phyloP scores from a whole-genome alignment of 2,797 vertebrate species.

The Sebastiscus albofasciatus region DNA sequence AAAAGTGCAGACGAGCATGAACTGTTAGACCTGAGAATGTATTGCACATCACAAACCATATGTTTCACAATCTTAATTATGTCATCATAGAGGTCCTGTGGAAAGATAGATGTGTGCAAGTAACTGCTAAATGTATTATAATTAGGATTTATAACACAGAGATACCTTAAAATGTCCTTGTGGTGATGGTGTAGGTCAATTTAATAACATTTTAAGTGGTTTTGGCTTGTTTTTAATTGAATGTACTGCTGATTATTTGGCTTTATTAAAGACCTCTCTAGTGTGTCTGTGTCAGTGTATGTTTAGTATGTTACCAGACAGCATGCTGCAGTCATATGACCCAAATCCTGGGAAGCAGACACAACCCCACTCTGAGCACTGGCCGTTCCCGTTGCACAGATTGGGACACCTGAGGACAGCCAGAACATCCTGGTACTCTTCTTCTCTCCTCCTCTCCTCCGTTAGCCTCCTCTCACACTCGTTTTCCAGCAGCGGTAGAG shows the following conservation, averaged over 20 bases:
- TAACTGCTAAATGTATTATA: background rate
- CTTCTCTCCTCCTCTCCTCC: conserved; percentile 76
- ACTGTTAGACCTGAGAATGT: background rate
- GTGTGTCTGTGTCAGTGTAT: background rate
- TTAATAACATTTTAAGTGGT: background rate
- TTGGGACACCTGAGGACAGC: conserved; percentile 84
- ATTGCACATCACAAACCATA: background rate
- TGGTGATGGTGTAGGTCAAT: background rate
- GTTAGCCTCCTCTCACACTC: conserved; percentile 89
- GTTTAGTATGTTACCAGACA: conserved; percentile 80
- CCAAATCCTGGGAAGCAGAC: conserved; percentile 86
- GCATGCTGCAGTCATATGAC: conserved; percentile 86
- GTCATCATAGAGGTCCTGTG: background rate
- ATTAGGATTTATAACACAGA: background rate
- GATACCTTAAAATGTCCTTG: background rate
- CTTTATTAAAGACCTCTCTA: background rate
- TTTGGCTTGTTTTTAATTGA: background rate
- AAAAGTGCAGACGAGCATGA: background rate
- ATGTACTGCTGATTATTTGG: background rate
- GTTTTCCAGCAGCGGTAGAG: conserved; percentile 88
- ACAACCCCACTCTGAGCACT: conserved; percentile 89
- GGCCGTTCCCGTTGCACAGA: conserved; percentile 86
- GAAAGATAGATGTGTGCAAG: background rate
- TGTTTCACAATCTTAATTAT: background rate
- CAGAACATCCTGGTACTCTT: conserved; percentile 71